A percentile compares a stretch with the other conserved stretches of the same genome.
phyloP scores from a whole-genome alignment of 2,797 vertebrate species.

The Sebastes iracundus region DNA sequence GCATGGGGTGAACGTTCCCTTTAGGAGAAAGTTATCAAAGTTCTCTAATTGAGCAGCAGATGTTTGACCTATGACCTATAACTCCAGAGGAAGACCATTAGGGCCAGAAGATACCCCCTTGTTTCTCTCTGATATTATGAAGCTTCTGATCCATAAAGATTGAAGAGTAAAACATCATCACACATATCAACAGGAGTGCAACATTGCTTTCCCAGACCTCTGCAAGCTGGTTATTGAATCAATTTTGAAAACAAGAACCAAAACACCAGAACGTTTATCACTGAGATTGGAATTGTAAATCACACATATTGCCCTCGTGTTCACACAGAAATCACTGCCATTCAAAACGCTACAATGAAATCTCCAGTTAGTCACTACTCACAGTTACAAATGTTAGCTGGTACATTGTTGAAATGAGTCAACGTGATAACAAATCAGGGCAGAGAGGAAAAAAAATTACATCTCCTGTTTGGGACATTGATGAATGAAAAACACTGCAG shows the following conservation, averaged over 20 bases:
- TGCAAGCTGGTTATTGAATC: background rate
- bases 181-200: background rate
- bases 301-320: background rate
- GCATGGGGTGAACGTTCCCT: background rate
- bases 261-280: background rate
- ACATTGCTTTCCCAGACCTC: background rate
- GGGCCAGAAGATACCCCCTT: background rate
- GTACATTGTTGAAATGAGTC: constrained; percentile 15
- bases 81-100: background rate
- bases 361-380: constrained; percentile 1
- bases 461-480: background rate
- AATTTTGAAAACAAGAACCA: constrained; percentile 2
- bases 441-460: background rate
- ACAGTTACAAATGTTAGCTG: constrained; percentile 14
- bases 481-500: constrained; percentile 6
- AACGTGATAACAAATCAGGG: constrained; percentile 1
- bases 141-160: background rate
- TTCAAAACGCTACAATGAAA: constrained; percentile 5
- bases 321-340: background rate
- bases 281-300: background rate
- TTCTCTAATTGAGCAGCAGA: background rate
- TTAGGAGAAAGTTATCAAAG: background rate
- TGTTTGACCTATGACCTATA: background rate
- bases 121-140: background rate
- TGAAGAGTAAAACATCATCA: background rate